Base-by-base conservation (phyloP, 2,888 invertebrate genomes). In the Microchrysa polita region DNA sequence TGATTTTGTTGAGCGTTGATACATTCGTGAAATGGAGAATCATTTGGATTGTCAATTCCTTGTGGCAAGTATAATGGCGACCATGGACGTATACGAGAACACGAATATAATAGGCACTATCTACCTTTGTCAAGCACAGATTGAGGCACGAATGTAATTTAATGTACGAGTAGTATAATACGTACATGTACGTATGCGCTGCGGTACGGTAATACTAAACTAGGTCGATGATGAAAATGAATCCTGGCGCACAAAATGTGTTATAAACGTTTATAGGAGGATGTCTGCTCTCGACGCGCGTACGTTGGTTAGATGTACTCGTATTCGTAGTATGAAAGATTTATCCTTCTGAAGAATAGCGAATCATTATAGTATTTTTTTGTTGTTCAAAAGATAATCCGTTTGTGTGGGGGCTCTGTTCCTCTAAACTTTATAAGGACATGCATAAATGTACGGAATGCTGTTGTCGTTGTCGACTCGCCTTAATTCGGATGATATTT, bases 201-300 rank as follows among this genome's bases (percentile, higher is more conserved):
- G 27, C n/a, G n/a, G n/a, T n/a, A 57, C 57, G 12, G 7, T 16
- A 40, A 40, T 16, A 5, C 42, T 14, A 61, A 61, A 61, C 61
- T 61, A 23, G 40, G 61, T 61, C 61, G 61, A 61, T 61, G 61
- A 42, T 2, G 42, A 12, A n/a, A 61, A 61, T 61, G 61, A 61
- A 16, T 61, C 61, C 61, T 18, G 61, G 42, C 14, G 18, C 61
- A 27, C 40, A 52, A 16, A 5, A 52, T 9, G 12, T 16, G 5
- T 52, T 16, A 52, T 52, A 52, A 52, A 52, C 16, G 16, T 52
- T 52, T 10, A 52, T 52, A 16, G 10, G 52, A 16, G 16, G 52
- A 16, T 52, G 16, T 52, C 14, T 52, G 52, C 12, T 14, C 10
- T 16, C 27, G 2, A 34, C 27, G 27, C 27, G 27, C 52, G 14